A percentile compares a stretch with the other conserved stretches of the same genome.
These are phyloP conservation scores for Potamarius usumacintae DNA, from an alignment of 2,113 vertebrate genomes.

Conservation along the genomic window DNA sequence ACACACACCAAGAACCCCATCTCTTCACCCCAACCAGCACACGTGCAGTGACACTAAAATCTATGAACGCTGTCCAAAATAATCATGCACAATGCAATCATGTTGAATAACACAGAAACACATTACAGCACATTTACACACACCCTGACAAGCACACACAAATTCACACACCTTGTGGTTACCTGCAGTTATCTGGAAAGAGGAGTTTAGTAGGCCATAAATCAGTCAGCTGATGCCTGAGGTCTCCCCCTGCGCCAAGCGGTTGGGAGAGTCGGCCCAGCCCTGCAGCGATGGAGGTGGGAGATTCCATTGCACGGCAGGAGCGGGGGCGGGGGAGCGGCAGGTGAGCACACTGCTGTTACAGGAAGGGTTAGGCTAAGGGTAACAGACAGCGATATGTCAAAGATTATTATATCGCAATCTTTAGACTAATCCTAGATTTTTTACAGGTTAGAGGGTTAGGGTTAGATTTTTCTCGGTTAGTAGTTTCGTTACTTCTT, in stretches of 20 bases:
- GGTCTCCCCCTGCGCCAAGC: conserved; percentile 46
- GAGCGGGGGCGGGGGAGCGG: conserved; percentile 64
- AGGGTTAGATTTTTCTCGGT: not conserved
- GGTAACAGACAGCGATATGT: conserved; percentile 41
- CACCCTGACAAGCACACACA: conserved; percentile 66
- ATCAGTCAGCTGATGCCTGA: conserved; percentile 70
- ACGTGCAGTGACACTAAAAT: conserved; percentile 34
- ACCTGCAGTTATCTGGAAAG: conserved; percentile 66
- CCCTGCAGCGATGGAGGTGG: conserved; percentile 72
- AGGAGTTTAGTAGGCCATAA: conserved; percentile 75
- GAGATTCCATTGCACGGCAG: conserved; percentile 59
- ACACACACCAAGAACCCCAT: conserved; percentile 14
- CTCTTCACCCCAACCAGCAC: conserved; percentile 4
- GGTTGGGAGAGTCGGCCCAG: conserved; percentile 68
- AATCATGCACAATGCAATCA: conserved; percentile 70
- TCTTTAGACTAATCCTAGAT: not conserved
- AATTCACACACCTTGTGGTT: conserved; percentile 70
- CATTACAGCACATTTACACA: conserved; percentile 61
- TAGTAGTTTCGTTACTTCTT: not conserved
- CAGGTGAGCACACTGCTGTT: conserved; percentile 52
- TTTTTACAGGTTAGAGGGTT: not conserved
- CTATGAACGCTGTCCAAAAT: conserved; percentile 60
- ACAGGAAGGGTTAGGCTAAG: conserved; percentile 59
- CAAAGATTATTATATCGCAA: not conserved
- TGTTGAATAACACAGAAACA: conserved; percentile 65